Evolutionary conservation across 2,797 vertebrate species (phyloP), one percentile per base, ranked within the genome.

Genomic region (Sebastes alutus): DNA sequence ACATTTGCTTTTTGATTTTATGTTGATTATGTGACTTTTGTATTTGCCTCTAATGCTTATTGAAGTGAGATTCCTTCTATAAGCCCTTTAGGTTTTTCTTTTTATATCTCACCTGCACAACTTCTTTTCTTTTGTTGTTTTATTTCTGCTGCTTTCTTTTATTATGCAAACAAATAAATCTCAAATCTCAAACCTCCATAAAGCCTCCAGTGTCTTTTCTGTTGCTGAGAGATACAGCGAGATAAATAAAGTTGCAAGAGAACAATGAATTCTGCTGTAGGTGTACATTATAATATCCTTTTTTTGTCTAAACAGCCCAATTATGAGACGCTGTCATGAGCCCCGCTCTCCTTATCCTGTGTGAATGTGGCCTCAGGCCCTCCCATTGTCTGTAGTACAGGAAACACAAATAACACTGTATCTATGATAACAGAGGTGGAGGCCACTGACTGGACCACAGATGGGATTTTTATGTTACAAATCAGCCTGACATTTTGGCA

Each of bases 401-500:
- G 72, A 82, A 73, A 67, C 58, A 75, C 20, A 58, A 58, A 52
- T 23, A 80, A 67, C 65, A 83, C 32, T 83, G 68, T 82, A 67
- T 77, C 55, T 60, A 16, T 68, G 46, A 72, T 60, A 62, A 72
- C 30, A 56, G 63, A 66, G 55, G 56, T 30, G 67, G 65, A 69
- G 60, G 33, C 63, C 1, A 5, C n/a, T 22, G 69, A 46, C 49
- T 33, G 30, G 42, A 46, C 29, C 22, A 54, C 52, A 74, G 59
- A 30, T 58, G 35, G 29, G 25, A 59, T 58, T 63, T 68, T 38
- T 29, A 54, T 77, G 54, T 35, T 55, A 63, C 16, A 67, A 80
- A 77, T 67, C 56, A 70, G n/a, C 18, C 56, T 75, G 67, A 62
- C 60, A 72, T 87, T 80, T 82, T 77, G 38, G 25, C 35, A 68